Conservation (phyloP, 2,797 vertebrate genomes). For the Silurus aristotelis region DNA sequence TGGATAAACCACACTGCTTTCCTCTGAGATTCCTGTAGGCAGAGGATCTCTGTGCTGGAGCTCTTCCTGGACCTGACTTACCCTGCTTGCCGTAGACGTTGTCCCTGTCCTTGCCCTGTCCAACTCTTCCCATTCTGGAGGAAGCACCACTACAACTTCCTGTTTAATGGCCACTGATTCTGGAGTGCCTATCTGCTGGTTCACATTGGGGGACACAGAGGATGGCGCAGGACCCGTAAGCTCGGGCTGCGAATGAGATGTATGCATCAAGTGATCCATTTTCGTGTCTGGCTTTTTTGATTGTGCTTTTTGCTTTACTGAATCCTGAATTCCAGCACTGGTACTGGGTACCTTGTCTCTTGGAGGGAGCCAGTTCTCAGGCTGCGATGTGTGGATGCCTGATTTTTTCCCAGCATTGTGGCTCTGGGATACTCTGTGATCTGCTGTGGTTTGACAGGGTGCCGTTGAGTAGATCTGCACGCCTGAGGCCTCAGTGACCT, state of each 20-base stretch:
- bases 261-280: slow-evolving; percentile 34
- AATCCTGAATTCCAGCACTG: slow-evolving; percentile 33
- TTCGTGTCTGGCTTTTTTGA: slow-evolving; percentile 48
- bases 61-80: slow-evolving; percentile 26
- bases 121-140: slow-evolving; percentile 54
- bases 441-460: slow-evolving; percentile 49
- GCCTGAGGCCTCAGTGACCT: slow-evolving; percentile 35
- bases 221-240: slow-evolving; percentile 49
- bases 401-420: slow-evolving; percentile 44
- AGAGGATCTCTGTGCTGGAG: slow-evolving; percentile 31
- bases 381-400: slow-evolving; percentile 43
- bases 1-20: slow-evolving; percentile 55
- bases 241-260: slow-evolving; percentile 40
- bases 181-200: slow-evolving; percentile 42
- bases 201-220: slow-evolving; percentile 44
- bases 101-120: slow-evolving; percentile 40
- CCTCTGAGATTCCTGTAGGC: slow-evolving; percentile 31
- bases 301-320: slow-evolving; percentile 27
- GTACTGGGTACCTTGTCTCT: slow-evolving; percentile 40
- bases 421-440: slow-evolving; percentile 51
- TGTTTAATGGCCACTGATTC: slow-evolving; percentile 67
- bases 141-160: slow-evolving; percentile 66
- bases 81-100: slow-evolving; percentile 29
- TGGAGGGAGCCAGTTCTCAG: slow-evolving; percentile 53
- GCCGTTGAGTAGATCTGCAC: slow-evolving; percentile 43